Percentiles rank a stretch among this genome's conserved stretches.
Conservation (phyloP, 2,888 invertebrate genomes). For the Anodontia alba region DNA sequence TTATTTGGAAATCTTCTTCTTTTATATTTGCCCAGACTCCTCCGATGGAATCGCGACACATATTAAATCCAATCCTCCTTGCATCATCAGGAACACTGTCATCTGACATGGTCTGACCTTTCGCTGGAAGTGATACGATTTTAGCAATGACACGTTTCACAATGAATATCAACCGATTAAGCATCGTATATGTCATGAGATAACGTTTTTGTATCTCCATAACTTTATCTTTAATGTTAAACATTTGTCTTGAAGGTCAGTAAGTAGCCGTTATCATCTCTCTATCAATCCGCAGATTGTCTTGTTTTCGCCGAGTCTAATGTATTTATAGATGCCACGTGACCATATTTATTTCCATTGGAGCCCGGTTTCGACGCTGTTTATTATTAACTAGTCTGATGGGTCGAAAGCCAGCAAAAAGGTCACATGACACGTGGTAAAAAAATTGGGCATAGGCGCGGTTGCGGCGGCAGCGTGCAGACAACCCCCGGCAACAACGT, state of each 20-base stretch:
- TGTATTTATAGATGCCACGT: conserved; percentile 14
- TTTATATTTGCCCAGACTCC: conserved; percentile 71
- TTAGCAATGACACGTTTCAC: conserved; percentile 9
- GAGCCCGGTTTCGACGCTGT: neutral
- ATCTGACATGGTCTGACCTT: neutral
- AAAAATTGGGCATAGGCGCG: too few relatives aligned
- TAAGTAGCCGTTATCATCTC: neutral
- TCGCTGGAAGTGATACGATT: neutral
- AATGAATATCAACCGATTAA: neutral
- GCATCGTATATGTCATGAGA: conserved; percentile 29
- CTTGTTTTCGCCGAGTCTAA: neutral
- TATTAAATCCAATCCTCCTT: conserved; percentile 39
- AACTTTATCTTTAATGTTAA: conserved; percentile 18
- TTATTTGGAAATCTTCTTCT: conserved; percentile 69
- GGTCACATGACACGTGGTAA: too few relatives aligned
- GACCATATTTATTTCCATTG: neutral
- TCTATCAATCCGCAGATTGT: neutral
- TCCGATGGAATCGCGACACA: conserved; percentile 76
- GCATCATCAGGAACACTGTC: conserved; percentile 1
- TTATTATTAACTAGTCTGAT: too few relatives aligned
- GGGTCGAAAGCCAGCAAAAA: too few relatives aligned
- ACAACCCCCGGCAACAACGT: too few relatives aligned
- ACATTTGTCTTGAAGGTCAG: neutral
- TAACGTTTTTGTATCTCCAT: conserved; percentile 51
- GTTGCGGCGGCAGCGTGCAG: too few relatives aligned